Conservation (phyloP, 2,113 vertebrate genomes). For the Otocyon megalotis region DNA sequence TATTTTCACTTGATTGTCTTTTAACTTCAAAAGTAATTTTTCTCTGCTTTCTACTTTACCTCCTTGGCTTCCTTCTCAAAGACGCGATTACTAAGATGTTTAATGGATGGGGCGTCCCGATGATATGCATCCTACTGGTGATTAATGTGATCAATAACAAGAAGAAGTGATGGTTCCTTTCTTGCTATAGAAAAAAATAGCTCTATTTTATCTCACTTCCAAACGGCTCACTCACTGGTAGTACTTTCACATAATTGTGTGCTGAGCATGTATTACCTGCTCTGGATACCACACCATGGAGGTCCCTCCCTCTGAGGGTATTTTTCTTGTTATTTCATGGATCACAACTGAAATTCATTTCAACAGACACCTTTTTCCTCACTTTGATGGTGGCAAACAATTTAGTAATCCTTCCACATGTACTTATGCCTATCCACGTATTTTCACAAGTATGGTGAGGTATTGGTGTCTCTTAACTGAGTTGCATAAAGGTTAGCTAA, state of each 20-base stretch:
- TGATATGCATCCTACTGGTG: not conserved
- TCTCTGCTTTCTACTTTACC: not conserved
- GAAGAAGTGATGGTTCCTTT: not conserved
- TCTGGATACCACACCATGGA: not conserved
- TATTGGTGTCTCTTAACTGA: not conserved
- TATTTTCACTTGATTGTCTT: not conserved
- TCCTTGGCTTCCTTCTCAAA: not conserved
- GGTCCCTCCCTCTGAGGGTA: not conserved
- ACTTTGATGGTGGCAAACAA: not conserved
- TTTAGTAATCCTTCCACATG: not conserved
- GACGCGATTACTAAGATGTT: not conserved
- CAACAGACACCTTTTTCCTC: not conserved
- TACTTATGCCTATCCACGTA: not conserved
- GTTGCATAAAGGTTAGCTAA: not conserved
- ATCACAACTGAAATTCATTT: not conserved
- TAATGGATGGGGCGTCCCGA: not conserved
- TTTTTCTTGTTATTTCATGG: not conserved
- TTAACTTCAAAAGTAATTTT: not conserved
- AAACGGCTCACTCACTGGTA: not conserved
- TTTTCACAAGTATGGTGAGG: not conserved
- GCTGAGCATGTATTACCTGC: not conserved
- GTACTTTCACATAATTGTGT: too few species aligned
- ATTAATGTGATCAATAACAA: not conserved
- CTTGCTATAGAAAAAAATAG: not conserved
- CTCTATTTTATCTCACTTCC: not conserved